Evolutionary conservation across 2,888 invertebrate genomes (phyloP).

Genomic region (Protophormia terraenovae): DNA sequence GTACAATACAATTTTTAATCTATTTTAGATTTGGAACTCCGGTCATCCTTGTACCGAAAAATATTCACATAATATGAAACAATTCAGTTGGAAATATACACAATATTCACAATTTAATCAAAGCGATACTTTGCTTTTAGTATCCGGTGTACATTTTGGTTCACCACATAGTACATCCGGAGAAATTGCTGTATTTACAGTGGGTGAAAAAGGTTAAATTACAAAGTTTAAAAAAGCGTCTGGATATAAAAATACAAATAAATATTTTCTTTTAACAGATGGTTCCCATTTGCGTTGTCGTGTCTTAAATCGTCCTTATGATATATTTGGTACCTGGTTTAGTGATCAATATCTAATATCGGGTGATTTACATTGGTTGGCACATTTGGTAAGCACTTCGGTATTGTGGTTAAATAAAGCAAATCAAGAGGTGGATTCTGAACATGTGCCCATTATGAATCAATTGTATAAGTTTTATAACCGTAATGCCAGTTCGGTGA

Average conservation of each 20-base stretch:
- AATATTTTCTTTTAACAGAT: conserved; percentile 79
- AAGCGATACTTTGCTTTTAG: conserved; percentile 89
- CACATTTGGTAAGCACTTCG: conserved; percentile 88
- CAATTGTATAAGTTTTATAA: conserved; percentile 89
- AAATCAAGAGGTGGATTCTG: conserved; percentile 89
- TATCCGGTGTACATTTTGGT: conserved; percentile 92
- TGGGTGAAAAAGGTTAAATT: conserved; percentile 84
- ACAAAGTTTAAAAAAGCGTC: not conserved
- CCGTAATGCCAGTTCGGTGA: conserved; percentile 89
- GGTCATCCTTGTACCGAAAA: conserved; percentile 86
- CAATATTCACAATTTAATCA: conserved; percentile 93
- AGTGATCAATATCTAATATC: conserved; percentile 90
- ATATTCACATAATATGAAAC: conserved; percentile 89
- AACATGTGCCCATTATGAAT: conserved; percentile 89
- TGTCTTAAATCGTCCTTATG: conserved; percentile 91
- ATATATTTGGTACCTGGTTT: conserved; percentile 95
- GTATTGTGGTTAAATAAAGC: conserved; percentile 92
- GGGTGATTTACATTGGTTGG: conserved; percentile 91
- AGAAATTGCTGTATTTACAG: conserved; percentile 92
- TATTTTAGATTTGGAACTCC: conserved; percentile 88
- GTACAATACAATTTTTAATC: not conserved
- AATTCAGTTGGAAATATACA: conserved; percentile 92
- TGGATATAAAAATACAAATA: not conserved
- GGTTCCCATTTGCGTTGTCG: conserved; percentile 87
- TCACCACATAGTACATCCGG: conserved; percentile 88